Conservation (phyloP, 2,797 vertebrate species). For the Rousettus madagascariensis region DNA sequence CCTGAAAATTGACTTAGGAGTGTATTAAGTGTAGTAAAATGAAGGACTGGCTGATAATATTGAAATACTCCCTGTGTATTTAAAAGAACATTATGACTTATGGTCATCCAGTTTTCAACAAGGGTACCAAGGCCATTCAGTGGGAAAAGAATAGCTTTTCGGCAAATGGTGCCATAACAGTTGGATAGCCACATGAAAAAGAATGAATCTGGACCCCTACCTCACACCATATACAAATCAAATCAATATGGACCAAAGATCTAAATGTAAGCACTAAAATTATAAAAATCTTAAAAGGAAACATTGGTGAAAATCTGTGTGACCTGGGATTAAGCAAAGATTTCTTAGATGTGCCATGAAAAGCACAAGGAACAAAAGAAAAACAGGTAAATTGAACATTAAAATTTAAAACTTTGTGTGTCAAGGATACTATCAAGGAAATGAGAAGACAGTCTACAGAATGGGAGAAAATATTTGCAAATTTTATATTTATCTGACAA, state of each 20-base stretch:
- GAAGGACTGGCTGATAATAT: not conserved
- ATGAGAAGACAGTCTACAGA: not conserved
- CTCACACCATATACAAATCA: not conserved
- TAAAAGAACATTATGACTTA: conserved; percentile 21
- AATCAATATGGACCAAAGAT: not conserved
- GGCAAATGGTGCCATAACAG: not conserved
- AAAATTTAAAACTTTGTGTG: conserved; percentile 7
- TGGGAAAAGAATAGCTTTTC: conserved; percentile 24
- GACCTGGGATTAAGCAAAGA: not conserved
- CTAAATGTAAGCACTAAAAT: conserved; percentile 40
- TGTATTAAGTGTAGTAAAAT: conserved; percentile 46
- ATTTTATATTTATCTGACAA: not conserved
- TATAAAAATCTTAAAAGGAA: conserved; percentile 33
- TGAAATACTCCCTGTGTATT: not conserved
- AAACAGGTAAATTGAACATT: conserved; percentile 1
- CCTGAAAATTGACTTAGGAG: conserved; percentile 30
- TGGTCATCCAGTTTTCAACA: not conserved
- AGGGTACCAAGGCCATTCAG: not conserved
- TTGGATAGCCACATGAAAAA: not conserved
- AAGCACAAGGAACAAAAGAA: conserved; percentile 29
- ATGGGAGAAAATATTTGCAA: not conserved
- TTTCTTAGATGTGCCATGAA: conserved; percentile 29
- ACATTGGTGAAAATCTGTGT: not conserved
- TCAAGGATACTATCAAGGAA: not conserved
- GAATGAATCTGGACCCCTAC: conserved; percentile 6